phyloP scores from a whole-genome alignment of 2,797 vertebrate genomes.

The Poliocrania exsul region DNA sequence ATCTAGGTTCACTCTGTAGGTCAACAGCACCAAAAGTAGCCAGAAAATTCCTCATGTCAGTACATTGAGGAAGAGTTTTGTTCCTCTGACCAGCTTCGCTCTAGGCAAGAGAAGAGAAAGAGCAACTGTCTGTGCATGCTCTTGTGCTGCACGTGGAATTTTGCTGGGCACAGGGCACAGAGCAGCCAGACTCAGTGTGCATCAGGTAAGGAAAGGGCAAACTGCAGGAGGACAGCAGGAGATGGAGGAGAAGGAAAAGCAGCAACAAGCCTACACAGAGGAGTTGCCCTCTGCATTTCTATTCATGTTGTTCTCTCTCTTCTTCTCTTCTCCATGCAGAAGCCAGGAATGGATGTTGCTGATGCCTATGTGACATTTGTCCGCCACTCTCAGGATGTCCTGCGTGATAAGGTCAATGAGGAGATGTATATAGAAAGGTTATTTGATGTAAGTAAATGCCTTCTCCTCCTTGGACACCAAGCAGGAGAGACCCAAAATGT shows the following conservation, averaged over 20 bases:
- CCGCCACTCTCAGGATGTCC: constrained; percentile 98
- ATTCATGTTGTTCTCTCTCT: constrained; percentile 57
- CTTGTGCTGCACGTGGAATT: neutral
- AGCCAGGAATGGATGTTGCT: constrained; percentile 98
- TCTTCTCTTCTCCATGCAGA: constrained; percentile 82
- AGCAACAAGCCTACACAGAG: neutral
- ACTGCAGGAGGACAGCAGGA: neutral
- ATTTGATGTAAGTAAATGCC: constrained; percentile 99
- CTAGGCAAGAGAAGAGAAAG: neutral
- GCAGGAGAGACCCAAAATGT: constrained; percentile 98
- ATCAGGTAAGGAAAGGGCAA: neutral
- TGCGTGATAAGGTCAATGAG: constrained; percentile 99
- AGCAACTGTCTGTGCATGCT: neutral
- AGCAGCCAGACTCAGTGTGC: neutral
- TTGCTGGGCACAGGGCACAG: neutral
- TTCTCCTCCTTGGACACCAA: constrained; percentile 89
- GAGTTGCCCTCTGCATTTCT: neutral
- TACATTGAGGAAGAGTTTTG: neutral
- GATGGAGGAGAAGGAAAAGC: neutral
- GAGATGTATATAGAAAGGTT: constrained; percentile 99
- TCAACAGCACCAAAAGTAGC: constrained; percentile 15
- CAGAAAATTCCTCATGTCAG: neutral
- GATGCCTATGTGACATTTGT: constrained; percentile 98
- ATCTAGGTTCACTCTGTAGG: neutral
- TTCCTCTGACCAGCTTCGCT: neutral